These are phyloP conservation scores for Ashinkailepas kermadecensis DNA, from an alignment of 2,888 invertebrate species.

Conservation along the genomic window DNA sequence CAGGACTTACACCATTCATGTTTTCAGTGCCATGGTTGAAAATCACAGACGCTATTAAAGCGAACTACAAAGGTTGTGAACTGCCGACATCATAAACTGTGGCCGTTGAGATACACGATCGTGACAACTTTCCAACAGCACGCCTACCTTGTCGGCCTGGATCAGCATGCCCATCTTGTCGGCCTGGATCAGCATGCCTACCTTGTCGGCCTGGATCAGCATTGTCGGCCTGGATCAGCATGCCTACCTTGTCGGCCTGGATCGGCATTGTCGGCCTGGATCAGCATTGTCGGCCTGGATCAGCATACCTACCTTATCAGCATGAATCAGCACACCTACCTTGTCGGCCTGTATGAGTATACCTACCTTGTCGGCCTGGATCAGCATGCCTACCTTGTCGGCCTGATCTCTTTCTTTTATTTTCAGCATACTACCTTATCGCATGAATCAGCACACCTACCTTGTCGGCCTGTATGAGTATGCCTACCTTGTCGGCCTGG, in stretches of 20 bases:
- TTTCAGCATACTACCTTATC: constrained; percentile 76
- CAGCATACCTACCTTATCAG: not conserved
- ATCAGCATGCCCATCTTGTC: constrained; percentile 73
- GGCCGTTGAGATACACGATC: too few species aligned
- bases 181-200: constrained; percentile 97
- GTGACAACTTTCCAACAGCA: constrained; percentile 52
- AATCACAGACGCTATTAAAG: too few species aligned
- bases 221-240: constrained; percentile 46
- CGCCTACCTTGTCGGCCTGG: constrained; percentile 61
- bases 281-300: too few species aligned
- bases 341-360: too few species aligned
- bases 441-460: constrained; percentile 87
- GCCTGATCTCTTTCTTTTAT: too few species aligned
- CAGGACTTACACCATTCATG: too few species aligned
- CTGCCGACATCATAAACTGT: too few species aligned
- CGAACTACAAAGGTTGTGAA: too few species aligned
- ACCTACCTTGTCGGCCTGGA: constrained; percentile 48
- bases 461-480: constrained; percentile 75
- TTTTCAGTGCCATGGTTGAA: too few species aligned
- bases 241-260: too few species aligned
- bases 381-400: constrained; percentile 61
- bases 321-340: constrained; percentile 51
- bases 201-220: constrained; percentile 51
- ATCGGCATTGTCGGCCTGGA: too few species aligned
- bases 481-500: constrained; percentile 61